phyloP scores from a whole-genome alignment of 2,888 invertebrate species.

The Tenthredo scrophulariae region DNA sequence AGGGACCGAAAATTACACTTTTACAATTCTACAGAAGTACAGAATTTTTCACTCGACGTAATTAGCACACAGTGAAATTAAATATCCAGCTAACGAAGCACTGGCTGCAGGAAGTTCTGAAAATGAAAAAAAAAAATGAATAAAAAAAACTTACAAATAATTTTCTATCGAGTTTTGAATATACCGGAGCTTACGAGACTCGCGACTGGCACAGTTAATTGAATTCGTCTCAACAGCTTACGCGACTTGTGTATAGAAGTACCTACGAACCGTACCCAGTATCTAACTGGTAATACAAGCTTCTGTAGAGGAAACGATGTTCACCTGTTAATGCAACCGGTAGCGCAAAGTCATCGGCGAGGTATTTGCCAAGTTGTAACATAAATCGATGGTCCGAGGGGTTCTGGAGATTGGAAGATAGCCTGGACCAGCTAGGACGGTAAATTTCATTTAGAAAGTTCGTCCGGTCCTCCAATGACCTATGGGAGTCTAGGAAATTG shows the following conservation, averaged over 20 bases:
- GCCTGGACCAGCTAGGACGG: constrained; percentile 21
- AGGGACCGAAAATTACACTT: not conserved
- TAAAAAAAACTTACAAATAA: not conserved
- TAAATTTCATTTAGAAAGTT: constrained; percentile 54
- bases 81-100: not conserved
- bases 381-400: constrained; percentile 46
- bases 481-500: constrained; percentile 53
- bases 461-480: constrained; percentile 49
- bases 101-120: not conserved
- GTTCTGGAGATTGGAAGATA: constrained; percentile 40
- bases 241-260: not conserved
- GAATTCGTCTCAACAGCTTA: constrained; percentile 29
- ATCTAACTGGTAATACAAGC: not conserved
- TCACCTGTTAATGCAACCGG: constrained; percentile 29
- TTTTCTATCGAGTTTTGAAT: constrained; percentile 3
- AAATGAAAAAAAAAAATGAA: not conserved
- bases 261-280: not conserved
- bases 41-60: not conserved
- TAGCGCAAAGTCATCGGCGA: constrained; percentile 37
- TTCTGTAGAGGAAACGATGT: constrained; percentile 33
- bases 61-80: constrained; percentile 11
- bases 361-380: constrained; percentile 38
- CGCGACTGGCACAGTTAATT: not conserved
- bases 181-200: not conserved
- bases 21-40: not conserved